A percentile compares a stretch with the other conserved stretches of the same genome.
Conservation (phyloP, 2,113 vertebrate genomes). For the Copsychus sechellarum region DNA sequence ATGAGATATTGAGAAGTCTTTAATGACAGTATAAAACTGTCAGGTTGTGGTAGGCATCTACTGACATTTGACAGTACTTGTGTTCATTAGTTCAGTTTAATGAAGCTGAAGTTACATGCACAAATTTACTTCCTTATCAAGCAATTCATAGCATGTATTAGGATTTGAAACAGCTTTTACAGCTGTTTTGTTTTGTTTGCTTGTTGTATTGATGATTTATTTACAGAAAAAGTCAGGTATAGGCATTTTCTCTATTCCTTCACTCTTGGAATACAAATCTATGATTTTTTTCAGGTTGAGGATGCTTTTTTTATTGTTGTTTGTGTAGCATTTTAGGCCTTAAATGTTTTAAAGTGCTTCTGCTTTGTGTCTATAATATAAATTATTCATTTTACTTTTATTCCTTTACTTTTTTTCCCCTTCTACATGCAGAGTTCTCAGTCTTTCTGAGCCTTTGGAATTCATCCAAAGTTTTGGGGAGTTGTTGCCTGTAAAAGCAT, state of each 20-base stretch:
- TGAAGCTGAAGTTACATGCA: not conserved
- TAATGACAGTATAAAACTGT: not conserved
- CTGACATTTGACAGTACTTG: not conserved
- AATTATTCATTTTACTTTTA: not conserved
- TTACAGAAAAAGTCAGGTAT: not conserved
- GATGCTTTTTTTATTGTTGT: not conserved
- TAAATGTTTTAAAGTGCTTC: not conserved
- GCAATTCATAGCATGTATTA: not conserved
- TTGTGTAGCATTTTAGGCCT: not conserved
- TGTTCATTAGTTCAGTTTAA: not conserved
- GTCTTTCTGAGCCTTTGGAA: conserved; percentile 22
- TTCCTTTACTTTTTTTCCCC: not conserved
- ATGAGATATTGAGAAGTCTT: not conserved
- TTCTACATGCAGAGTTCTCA: not conserved
- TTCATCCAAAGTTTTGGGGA: conserved; percentile 3
- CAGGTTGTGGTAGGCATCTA: not conserved
- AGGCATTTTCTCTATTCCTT: not conserved
- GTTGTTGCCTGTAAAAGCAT: conserved; percentile 24
- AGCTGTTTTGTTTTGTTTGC: not conserved
- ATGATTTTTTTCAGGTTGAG: not conserved
- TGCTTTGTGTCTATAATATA: not conserved
- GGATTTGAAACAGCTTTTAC: not conserved
- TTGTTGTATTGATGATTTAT: not conserved
- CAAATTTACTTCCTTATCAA: not conserved
- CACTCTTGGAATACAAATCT: not conserved